phyloP scores from a whole-genome alignment of 37 sponge, comb jelly and placozoan species.

The Halisarca cf. caerulea region DNA sequence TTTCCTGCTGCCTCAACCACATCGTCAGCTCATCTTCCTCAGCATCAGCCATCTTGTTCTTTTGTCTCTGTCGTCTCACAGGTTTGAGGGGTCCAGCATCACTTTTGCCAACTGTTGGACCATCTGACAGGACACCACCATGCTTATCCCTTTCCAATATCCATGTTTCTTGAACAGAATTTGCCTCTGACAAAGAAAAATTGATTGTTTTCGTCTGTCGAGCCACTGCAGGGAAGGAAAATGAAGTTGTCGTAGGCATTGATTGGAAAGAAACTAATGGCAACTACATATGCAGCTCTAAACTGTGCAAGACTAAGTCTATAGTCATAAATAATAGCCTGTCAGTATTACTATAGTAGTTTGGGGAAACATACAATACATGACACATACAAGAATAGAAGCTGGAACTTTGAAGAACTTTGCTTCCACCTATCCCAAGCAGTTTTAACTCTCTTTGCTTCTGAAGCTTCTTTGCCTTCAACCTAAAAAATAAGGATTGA shows the following conservation, averaged over 20 bases:
- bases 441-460: slow-evolving; percentile 7
- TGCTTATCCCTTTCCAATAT: neutral
- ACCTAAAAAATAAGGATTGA: neutral
- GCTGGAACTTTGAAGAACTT: slow-evolving; percentile 11
- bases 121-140: neutral
- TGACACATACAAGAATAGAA: slow-evolving; percentile 12
- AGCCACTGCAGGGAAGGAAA: neutral
- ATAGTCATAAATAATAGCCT: too few species aligned
- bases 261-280: too few species aligned
- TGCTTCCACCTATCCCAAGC: slow-evolving; percentile 14
- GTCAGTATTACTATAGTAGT: too few species aligned
- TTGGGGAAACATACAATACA: too few species aligned
- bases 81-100: neutral
- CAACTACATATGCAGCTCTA: too few species aligned
- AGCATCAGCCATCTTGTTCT: neutral
- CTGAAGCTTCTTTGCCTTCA: neutral
- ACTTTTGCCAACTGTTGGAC: neutral
- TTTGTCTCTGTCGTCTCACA: neutral
- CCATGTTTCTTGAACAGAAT: neutral
- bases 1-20: slow-evolving; percentile 2
- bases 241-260: too few species aligned
- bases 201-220: slow-evolving; percentile 27
- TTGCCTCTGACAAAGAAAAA: slow-evolving; percentile 18
- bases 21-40: slow-evolving; percentile 5
- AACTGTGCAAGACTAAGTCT: too few species aligned